Percentiles rank a stretch among this genome's conserved stretches.
Conservation (phyloP, 2,113 vertebrate genomes). For the Phoenicopterus ruber region DNA sequence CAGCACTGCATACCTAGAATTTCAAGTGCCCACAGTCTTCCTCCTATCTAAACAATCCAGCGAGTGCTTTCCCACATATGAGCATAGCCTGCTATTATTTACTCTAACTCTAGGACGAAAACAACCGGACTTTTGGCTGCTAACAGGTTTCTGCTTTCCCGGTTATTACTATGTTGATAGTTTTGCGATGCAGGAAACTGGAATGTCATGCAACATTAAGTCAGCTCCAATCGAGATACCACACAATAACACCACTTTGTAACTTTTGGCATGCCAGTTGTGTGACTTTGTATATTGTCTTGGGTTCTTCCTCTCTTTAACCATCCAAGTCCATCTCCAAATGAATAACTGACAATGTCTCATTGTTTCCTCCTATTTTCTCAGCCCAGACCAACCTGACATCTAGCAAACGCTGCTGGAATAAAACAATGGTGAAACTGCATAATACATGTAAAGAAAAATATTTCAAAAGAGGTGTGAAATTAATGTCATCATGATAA, state of each 20-base stretch:
- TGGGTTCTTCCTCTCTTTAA: background rate
- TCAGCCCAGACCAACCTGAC: background rate
- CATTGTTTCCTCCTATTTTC: conserved; percentile 7
- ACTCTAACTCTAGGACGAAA: background rate
- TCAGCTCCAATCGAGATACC: background rate
- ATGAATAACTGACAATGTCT: background rate
- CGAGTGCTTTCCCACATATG: background rate
- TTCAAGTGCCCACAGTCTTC: background rate
- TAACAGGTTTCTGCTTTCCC: background rate
- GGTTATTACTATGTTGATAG: background rate
- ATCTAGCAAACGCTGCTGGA: background rate
- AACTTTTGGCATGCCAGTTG: background rate
- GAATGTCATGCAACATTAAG: background rate
- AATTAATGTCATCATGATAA: conserved; percentile 6
- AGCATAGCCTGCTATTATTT: background rate
- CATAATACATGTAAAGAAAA: background rate
- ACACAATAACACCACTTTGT: background rate
- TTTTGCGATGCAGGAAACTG: background rate
- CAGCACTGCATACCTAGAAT: background rate
- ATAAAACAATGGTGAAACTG: background rate
- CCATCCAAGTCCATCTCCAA: background rate
- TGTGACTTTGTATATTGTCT: background rate
- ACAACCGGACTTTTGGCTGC: background rate
- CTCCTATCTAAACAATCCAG: background rate
- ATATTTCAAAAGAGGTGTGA: conserved; percentile 34